phyloP scores from a whole-genome alignment of 2,113 vertebrate genomes.

The Alectura lathami region DNA sequence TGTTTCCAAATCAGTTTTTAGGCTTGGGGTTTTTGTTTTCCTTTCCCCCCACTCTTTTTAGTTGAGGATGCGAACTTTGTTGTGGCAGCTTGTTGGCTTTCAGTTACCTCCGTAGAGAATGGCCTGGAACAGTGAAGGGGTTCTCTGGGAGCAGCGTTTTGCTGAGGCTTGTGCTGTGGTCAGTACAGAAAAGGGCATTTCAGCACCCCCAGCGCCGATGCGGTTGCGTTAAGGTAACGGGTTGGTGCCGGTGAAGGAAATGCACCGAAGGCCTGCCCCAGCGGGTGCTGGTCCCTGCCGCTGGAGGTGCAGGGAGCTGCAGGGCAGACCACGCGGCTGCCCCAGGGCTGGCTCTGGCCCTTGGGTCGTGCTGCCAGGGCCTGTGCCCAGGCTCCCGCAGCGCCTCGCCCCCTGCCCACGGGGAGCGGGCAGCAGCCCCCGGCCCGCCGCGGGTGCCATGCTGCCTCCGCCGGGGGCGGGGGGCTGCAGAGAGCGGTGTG shows the following conservation, averaged over 20 bases:
- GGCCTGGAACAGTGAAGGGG: neutral
- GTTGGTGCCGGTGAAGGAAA: neutral
- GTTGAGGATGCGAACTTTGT: conserved; percentile 26
- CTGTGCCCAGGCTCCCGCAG: too few species aligned
- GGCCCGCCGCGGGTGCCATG: too few species aligned
- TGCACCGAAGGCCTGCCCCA: neutral
- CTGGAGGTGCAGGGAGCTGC: rapidly evolving
- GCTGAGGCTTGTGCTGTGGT: neutral
- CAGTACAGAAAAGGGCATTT: neutral
- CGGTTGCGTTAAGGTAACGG: neutral
- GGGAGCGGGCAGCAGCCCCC: too few species aligned
- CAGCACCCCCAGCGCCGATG: neutral
- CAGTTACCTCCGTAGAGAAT: conserved; percentile 10
- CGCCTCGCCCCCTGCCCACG: too few species aligned
- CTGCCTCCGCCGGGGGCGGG: too few species aligned
- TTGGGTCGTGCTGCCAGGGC: rapidly evolving
- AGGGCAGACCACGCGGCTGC: neutral
- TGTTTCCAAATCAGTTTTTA: conserved; percentile 40
- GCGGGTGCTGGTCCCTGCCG: rapidly evolving
- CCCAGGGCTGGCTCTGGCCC: neutral
- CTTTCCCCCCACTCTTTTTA: neutral
- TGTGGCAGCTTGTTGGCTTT: conserved; percentile 56
- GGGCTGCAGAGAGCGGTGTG: neutral
- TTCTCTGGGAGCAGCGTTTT: neutral
- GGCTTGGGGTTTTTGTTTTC: neutral